Evolutionary conservation across 2,888 invertebrate genomes (phyloP).

Genomic region (Athrips mouffetella): DNA sequence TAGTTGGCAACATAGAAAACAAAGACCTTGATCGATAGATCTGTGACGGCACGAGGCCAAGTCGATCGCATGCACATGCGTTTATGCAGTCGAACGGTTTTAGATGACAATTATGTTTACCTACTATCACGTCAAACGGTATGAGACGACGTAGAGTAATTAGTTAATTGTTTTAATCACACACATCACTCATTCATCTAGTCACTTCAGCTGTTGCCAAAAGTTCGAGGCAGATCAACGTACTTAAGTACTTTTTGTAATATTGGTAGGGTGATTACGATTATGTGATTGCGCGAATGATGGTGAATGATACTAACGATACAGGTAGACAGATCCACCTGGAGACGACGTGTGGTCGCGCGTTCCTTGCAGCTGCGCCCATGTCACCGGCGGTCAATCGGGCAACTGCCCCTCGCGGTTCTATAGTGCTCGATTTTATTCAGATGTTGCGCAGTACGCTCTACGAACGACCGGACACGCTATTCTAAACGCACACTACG

Average conservation of each 20-base stretch:
- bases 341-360: slow-evolving; percentile 71
- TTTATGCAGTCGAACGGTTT: neutral
- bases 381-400: slow-evolving; percentile 63
- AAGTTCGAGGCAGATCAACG: neutral
- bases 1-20: slow-evolving; percentile 54
- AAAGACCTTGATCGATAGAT: slow-evolving; percentile 47
- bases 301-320: slow-evolving; percentile 52
- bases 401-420: slow-evolving; percentile 54
- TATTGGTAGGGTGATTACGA: neutral
- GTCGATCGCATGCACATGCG: slow-evolving; percentile 26
- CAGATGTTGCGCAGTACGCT: slow-evolving; percentile 62
- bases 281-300: slow-evolving; percentile 1
- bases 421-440: slow-evolving; percentile 63
- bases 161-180: slow-evolving; percentile 11
- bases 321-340: slow-evolving; percentile 71
- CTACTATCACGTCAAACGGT: slow-evolving; percentile 14
- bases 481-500: slow-evolving; percentile 57
- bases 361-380: slow-evolving; percentile 72
- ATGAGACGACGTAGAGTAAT: neutral
- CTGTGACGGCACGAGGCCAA: slow-evolving; percentile 50
- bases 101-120: slow-evolving; percentile 28
- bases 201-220: slow-evolving; percentile 3
- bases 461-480: slow-evolving; percentile 55
- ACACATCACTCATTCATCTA: slow-evolving; percentile 17
- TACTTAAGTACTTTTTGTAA: neutral